Evolutionary conservation across 2,797 vertebrate species (phyloP), one percentile per base, ranked within the genome.

Genomic region (Miopithecus talapoin): DNA sequence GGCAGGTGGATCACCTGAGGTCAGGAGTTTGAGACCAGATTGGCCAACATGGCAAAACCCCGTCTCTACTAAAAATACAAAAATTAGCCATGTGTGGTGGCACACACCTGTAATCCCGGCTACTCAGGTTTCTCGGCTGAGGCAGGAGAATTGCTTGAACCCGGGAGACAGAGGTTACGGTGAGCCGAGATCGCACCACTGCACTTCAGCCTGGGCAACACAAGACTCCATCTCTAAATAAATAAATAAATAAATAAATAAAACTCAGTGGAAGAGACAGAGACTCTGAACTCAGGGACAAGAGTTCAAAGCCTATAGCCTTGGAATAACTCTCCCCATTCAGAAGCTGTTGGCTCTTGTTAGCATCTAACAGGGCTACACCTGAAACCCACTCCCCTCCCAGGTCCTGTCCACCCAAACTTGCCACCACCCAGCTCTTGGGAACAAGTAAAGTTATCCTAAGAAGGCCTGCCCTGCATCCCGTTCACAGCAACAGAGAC

Each of bases 401-500:
- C 9, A 33, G 61, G 33, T 68, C 61, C 33, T 68, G 33, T 28
- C 28, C 7, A 30, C n/a, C 39, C 41, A 48, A 68, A 68, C n/a
- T 28, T 46, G n/a, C 68, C 57, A 84, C 75, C 17, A 24, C n/a
- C 12, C 21, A 28, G 7, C 17, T 85, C 70, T 88, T 83, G 70
- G 81, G 16, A 95, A 86, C 55, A 90, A 64, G 33, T 74, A 43
- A 70, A 53, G 33, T 68, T 39, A 85, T 78, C 50, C 74, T 53
- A 50, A 78, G 36, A 89, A 89, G 41, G 4, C 36, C 43, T 57
- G 48, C 61, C 70, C 36, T 79, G 59, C 57, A 59, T 39, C 61
- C 86, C 87, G 87, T 86, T 97, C 81, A 97, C 53, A 94, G 91
- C 48, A 83, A 95, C 59, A 91, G 33, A 9, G 28, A 89, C 55